Evolutionary conservation across 2,797 vertebrate genomes (phyloP).

Genomic region (Microctenopoma stevenorrisi): DNA sequence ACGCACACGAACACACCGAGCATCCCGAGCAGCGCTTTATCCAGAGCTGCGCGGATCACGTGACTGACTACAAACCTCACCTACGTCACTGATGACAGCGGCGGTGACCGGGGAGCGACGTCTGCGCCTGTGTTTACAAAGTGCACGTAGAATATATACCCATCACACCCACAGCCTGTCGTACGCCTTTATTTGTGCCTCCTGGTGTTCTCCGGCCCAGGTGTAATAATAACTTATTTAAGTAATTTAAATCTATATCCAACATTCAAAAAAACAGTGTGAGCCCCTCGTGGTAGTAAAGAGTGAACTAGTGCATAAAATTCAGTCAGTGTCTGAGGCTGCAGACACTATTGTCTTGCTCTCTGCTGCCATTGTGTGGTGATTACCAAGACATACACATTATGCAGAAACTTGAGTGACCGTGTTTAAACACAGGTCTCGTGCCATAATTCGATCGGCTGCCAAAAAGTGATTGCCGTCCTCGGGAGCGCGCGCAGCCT

Average conservation of each 20-base stretch:
- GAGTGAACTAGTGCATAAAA: not conserved
- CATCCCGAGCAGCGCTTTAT: slow-evolving; percentile 73
- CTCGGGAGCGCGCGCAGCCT: too few species aligned
- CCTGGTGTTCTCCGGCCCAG: too few species aligned
- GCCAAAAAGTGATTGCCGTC: too few species aligned
- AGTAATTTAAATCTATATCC: too few species aligned
- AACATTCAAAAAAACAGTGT: too few species aligned
- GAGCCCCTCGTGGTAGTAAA: too few species aligned
- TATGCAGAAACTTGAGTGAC: slow-evolving; percentile 31
- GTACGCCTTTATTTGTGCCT: too few species aligned
- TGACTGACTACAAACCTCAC: slow-evolving; percentile 78
- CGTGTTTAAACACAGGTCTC: not conserved
- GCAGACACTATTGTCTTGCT: slow-evolving; percentile 12
- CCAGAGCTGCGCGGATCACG: slow-evolving; percentile 77
- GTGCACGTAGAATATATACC: not conserved
- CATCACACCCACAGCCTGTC: too few species aligned
- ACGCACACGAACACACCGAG: slow-evolving; percentile 17
- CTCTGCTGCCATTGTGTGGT: slow-evolving; percentile 68
- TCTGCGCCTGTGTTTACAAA: not conserved
- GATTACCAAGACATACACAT: slow-evolving; percentile 31
- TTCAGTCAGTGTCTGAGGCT: too few species aligned
- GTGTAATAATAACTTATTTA: too few species aligned
- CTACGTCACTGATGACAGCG: slow-evolving; percentile 76
- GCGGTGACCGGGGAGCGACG: slow-evolving; percentile 30
- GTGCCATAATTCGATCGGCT: too few species aligned